A percentile compares a stretch with the other conserved stretches of the same genome.
Evolutionary conservation across 1,140 invertebrate genomes (phyloP).

Genomic region (Bombus pascuorum): DNA sequence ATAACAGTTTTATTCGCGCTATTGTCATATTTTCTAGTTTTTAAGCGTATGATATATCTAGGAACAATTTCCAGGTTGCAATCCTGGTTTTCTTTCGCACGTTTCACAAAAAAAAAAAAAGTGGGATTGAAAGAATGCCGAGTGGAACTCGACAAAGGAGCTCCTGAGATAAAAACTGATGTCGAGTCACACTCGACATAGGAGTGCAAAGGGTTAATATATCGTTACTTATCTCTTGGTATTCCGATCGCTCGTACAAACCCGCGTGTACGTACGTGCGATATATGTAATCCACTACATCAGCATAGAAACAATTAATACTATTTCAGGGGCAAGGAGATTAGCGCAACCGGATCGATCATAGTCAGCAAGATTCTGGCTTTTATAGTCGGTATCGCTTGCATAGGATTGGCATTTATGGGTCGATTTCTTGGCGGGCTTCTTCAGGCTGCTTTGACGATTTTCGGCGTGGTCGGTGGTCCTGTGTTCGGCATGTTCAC

Average conservation of each 20-base stretch:
- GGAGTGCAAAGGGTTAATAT: neutral
- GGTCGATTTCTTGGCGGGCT: slow-evolving; percentile 88
- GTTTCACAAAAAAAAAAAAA: too few species aligned
- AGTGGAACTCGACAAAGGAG: too few species aligned
- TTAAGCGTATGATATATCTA: too few species aligned
- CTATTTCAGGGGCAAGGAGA: slow-evolving; percentile 54
- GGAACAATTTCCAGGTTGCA: too few species aligned
- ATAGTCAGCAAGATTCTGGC: slow-evolving; percentile 84
- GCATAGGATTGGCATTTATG: slow-evolving; percentile 88
- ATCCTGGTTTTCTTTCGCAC: too few species aligned
- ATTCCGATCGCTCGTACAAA: neutral
- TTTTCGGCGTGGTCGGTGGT: slow-evolving; percentile 91
- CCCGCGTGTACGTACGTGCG: neutral
- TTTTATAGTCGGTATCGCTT: slow-evolving; percentile 86
- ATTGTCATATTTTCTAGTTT: too few species aligned
- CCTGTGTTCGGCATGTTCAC: slow-evolving; percentile 90
- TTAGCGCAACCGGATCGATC: slow-evolving; percentile 58
- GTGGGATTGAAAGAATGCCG: too few species aligned
- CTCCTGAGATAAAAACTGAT: too few species aligned
- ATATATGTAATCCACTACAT: neutral
- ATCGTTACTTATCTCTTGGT: neutral
- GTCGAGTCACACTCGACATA: too few species aligned
- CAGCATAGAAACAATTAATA: neutral
- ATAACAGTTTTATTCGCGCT: too few species aligned
- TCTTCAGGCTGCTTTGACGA: slow-evolving; percentile 88